Percentiles rank a stretch among this genome's conserved stretches.
Evolutionary conservation across 2,113 vertebrate species (phyloP).

Genomic region (Globicephala melas): DNA sequence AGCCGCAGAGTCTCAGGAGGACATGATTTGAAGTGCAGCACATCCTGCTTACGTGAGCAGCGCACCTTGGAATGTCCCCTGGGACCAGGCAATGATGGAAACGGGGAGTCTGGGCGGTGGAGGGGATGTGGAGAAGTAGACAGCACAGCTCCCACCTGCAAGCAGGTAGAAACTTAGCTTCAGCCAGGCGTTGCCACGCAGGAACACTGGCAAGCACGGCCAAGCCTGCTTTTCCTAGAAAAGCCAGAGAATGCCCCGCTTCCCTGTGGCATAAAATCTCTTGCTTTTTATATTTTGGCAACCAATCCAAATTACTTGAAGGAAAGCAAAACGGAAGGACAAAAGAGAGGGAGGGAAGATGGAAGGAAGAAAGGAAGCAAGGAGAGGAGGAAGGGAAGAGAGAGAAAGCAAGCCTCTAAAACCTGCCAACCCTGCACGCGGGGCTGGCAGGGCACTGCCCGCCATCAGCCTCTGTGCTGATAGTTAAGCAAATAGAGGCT

Average conservation of each 20-base stretch:
- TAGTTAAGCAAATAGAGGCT: background rate
- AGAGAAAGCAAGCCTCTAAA: background rate
- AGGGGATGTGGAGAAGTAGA: accelerated
- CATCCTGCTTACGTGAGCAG: background rate
- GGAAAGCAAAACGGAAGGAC: background rate
- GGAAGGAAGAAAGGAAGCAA: no score
- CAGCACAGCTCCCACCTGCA: background rate
- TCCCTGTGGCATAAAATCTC: background rate
- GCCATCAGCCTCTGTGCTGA: accelerated
- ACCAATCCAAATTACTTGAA: background rate
- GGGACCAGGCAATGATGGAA: background rate
- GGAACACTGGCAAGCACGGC: accelerated
- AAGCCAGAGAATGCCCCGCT: background rate
- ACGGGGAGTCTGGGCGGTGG: background rate
- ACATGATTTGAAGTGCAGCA: background rate
- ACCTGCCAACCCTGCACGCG: accelerated
- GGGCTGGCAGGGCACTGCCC: background rate
- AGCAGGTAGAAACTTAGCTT: background rate
- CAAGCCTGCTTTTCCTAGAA: background rate
- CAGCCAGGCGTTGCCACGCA: accelerated
- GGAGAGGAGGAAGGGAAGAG: background rate
- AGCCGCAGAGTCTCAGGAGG: accelerated
- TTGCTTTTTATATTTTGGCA: background rate
- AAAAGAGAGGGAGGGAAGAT: accelerated
- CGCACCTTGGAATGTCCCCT: background rate